A percentile compares a stretch with the other conserved stretches of the same genome.
phyloP scores from a whole-genome alignment of 1,140 invertebrate genomes.

The Paramacrobiotus metropolitanus region DNA sequence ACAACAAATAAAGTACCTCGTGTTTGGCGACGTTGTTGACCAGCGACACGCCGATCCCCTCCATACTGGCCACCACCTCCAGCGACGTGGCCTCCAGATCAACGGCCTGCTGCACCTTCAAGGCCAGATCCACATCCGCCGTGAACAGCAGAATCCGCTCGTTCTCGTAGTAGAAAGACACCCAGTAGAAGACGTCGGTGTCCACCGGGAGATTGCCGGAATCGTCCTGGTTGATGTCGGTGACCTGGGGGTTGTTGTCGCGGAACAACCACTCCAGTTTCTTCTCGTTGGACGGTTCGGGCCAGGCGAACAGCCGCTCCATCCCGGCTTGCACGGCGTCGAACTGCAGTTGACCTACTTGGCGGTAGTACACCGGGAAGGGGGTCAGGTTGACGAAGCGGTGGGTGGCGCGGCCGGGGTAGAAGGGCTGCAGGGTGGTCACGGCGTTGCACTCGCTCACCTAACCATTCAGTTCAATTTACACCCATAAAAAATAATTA shows the following conservation, averaged over 20 bases:
- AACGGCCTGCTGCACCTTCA: conserved; percentile 27
- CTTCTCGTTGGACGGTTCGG: not conserved
- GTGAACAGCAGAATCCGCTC: conserved; percentile 55
- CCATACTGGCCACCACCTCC: conserved; percentile 42
- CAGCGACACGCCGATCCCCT: conserved; percentile 40
- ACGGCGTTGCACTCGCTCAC: conserved; percentile 5
- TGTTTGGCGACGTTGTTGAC: conserved; percentile 39
- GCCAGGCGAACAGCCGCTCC: not conserved
- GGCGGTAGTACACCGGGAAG: not conserved
- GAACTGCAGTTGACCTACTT: not conserved
- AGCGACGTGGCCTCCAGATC: conserved; percentile 41
- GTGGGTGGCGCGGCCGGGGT: not conserved
- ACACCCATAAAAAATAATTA: too few relatives aligned
- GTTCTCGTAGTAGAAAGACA: conserved; percentile 45
- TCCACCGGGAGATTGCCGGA: conserved; percentile 15
- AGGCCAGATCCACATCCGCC: conserved; percentile 46
- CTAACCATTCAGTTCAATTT: too few relatives aligned
- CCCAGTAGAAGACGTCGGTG: conserved; percentile 49
- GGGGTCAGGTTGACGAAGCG: not conserved
- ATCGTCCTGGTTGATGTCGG: not conserved
- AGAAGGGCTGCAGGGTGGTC: not conserved
- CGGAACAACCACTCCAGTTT: not conserved
- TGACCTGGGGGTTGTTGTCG: not conserved
- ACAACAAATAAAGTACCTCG: conserved; percentile 67
- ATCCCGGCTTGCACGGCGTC: not conserved